Evolutionary conservation across 2,113 vertebrate genomes (phyloP).

Genomic region (Narcine bancroftii): DNA sequence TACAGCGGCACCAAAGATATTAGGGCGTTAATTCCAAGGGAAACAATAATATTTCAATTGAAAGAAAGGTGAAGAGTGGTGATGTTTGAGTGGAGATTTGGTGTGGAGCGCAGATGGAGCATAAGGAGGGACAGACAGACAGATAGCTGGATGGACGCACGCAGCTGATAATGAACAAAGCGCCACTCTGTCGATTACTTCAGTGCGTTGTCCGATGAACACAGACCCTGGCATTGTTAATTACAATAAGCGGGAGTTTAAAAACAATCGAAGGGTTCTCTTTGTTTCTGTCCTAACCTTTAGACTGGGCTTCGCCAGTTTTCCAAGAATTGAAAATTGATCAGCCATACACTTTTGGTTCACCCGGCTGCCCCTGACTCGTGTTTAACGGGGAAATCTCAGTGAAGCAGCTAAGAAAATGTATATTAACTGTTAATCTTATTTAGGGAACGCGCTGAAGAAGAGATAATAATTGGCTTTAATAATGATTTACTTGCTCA

Average conservation of each 20-base stretch:
- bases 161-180: background rate
- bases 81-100: background rate
- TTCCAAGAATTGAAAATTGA: background rate
- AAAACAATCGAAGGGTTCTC: background rate
- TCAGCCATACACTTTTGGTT: background rate
- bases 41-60: background rate
- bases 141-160: background rate
- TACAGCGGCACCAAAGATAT: background rate
- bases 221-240: background rate
- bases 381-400: background rate
- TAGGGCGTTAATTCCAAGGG: background rate
- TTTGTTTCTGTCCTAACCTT: background rate
- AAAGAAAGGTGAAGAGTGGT: background rate
- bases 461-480: background rate
- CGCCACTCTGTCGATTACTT: background rate
- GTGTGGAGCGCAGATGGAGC: background rate
- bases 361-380: too few relatives aligned
- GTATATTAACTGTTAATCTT: background rate
- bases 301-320: background rate
- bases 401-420: background rate
- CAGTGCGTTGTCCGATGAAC: background rate
- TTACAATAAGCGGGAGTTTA: background rate
- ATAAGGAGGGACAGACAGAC: background rate
- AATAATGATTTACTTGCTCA: background rate
- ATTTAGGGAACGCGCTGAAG: background rate